Percentiles rank a stretch among this genome's conserved stretches.
phyloP scores from a whole-genome alignment of 1,140 invertebrate genomes.

The Onthophagus taurus region DNA sequence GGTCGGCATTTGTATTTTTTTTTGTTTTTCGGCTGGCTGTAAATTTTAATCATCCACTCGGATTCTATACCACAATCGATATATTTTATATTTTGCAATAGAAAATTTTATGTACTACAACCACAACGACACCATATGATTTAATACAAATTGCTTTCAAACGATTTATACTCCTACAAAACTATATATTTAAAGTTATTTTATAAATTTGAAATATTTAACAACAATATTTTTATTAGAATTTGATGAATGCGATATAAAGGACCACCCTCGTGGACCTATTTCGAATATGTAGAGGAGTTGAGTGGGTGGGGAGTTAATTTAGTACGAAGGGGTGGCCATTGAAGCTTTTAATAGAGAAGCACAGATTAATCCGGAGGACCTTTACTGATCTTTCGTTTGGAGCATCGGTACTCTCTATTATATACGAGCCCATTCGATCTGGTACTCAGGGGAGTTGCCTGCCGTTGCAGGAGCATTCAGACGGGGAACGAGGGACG shows the following conservation, averaged over 20 bases:
- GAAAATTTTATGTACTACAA: too few species aligned
- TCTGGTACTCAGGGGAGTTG: slow-evolving; percentile 9
- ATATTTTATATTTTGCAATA: too few species aligned
- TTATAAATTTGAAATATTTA: too few species aligned
- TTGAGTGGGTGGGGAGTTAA: slow-evolving; percentile 16
- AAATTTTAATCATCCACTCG: not conserved
- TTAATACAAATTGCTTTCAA: too few species aligned
- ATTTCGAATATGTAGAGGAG: too few species aligned
- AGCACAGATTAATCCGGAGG: slow-evolving; percentile 17
- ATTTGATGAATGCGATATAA: too few species aligned
- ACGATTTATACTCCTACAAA: too few species aligned
- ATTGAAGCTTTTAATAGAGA: slow-evolving; percentile 17
- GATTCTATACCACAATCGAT: too few species aligned
- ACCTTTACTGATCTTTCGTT: slow-evolving; percentile 18
- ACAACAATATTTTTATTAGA: too few species aligned
- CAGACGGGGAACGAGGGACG: not conserved
- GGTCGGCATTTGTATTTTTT: not conserved
- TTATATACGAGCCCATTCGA: slow-evolving; percentile 13
- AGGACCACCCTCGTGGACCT: too few species aligned
- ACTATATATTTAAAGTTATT: too few species aligned
- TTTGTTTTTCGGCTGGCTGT: not conserved
- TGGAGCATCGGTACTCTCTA: slow-evolving; percentile 10
- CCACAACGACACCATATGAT: too few species aligned
- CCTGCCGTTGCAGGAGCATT: not conserved
- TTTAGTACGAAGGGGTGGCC: slow-evolving; percentile 7